phyloP scores from a whole-genome alignment of 1,140 invertebrate species.

The Calliphora vicina region DNA sequence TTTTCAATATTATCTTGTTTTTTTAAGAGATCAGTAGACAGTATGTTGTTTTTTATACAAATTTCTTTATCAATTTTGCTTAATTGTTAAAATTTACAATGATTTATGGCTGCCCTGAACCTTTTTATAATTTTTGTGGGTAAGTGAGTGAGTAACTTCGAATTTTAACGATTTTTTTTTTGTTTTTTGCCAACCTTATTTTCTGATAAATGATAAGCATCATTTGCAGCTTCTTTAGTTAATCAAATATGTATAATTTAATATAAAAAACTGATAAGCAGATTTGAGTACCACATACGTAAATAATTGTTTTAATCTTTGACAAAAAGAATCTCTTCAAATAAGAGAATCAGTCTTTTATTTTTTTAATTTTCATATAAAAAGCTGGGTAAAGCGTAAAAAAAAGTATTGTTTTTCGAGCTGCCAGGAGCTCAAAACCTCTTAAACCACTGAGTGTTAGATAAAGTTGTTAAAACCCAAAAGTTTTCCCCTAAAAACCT shows the following conservation, averaged over 20 bases:
- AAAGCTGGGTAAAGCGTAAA: background rate
- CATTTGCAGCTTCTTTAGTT: constrained; percentile 32
- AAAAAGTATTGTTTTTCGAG: constrained; percentile 34
- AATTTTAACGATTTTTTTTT: background rate
- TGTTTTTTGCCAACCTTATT: background rate
- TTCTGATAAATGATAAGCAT: constrained; percentile 20
- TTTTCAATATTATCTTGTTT: no score
- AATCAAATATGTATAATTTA: no score
- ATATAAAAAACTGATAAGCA: no score
- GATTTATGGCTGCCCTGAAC: no score
- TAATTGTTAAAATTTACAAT: no score
- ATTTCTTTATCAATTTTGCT: no score
- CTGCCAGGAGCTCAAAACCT: constrained; percentile 39
- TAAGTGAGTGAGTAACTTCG: background rate
- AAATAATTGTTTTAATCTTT: no score
- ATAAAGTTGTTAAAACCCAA: constrained; percentile 13
- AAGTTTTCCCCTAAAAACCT: background rate
- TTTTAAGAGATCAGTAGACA: no score
- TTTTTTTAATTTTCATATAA: background rate
- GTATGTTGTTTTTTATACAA: no score
- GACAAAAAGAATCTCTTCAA: background rate
- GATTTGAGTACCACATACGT: no score
- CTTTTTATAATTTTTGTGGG: no score
- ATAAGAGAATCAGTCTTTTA: background rate
- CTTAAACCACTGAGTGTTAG: background rate